These are phyloP conservation scores for Scalopus aquaticus DNA, from an alignment of 2,113 vertebrate species.

Conservation along the genomic window DNA sequence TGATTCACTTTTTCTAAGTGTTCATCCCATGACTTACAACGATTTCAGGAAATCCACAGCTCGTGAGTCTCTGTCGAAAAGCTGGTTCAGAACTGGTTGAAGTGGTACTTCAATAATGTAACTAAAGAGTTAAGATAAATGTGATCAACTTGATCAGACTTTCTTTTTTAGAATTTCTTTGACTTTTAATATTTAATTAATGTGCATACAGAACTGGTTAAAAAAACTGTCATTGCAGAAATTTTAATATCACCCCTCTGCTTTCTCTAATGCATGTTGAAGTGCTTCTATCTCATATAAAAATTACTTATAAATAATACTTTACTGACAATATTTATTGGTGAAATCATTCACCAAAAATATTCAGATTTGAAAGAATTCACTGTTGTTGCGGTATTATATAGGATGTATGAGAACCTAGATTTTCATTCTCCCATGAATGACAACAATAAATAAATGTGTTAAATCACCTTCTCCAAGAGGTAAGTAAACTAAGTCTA, in stretches of 20 bases:
- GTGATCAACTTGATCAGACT: background rate
- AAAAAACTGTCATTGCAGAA: background rate
- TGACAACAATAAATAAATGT: background rate
- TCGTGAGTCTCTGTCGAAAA: background rate
- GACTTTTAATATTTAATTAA: conserved; percentile 13
- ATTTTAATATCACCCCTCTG: background rate
- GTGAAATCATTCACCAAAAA: background rate
- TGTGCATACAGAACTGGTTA: background rate
- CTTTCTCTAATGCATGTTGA: background rate
- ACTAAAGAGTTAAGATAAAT: conserved; percentile 7
- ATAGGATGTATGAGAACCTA: background rate
- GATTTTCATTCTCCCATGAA: background rate
- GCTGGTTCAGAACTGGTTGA: background rate
- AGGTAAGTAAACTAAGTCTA: background rate
- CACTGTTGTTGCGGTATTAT: background rate
- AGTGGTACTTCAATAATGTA: background rate
- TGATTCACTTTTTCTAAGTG: background rate
- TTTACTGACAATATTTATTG: background rate
- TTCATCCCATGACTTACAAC: background rate
- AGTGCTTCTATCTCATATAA: background rate
- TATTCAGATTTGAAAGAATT: background rate
- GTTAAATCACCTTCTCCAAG: background rate
- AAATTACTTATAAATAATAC: background rate
- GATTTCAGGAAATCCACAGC: background rate
- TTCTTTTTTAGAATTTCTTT: background rate